These are phyloP conservation scores for Bombus haemorrhoidalis DNA, from an alignment of 1,140 invertebrate species.

Conservation along the genomic window DNA sequence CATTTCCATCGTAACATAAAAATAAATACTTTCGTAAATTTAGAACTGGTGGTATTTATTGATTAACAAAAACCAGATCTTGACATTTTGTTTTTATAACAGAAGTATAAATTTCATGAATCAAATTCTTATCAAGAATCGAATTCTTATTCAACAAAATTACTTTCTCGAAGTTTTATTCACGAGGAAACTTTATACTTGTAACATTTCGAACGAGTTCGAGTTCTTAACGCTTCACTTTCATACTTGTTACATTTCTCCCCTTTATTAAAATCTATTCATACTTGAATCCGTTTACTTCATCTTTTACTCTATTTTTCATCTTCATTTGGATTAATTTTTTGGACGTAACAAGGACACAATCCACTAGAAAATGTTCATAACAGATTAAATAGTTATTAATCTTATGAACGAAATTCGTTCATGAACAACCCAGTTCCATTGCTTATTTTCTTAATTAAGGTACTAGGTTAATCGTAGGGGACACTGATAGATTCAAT, in stretches of 20 bases:
- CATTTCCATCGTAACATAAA: too few species aligned
- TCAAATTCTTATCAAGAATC: too few species aligned
- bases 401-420: not conserved
- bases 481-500: not conserved
- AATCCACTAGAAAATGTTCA: not conserved
- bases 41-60: too few species aligned
- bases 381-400: not conserved
- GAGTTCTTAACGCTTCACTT: not conserved
- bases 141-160: not conserved
- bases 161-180: not conserved
- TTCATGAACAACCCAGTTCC: not conserved
- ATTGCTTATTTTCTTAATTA: not conserved
- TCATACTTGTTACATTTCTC: not conserved
- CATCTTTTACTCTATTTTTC: not conserved
- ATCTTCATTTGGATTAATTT: not conserved
- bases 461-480: not conserved
- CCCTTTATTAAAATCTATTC: not conserved
- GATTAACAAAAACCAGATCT: not conserved
- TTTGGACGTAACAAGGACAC: not conserved
- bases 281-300: not conserved
- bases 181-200: not conserved
- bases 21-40: too few species aligned
- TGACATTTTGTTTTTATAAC: too few species aligned
- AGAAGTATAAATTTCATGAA: too few species aligned
- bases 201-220: not conserved